These are phyloP conservation scores for Scolopax bukidnonensis DNA, from an alignment of 2,797 vertebrate species.

Conservation along the genomic window DNA sequence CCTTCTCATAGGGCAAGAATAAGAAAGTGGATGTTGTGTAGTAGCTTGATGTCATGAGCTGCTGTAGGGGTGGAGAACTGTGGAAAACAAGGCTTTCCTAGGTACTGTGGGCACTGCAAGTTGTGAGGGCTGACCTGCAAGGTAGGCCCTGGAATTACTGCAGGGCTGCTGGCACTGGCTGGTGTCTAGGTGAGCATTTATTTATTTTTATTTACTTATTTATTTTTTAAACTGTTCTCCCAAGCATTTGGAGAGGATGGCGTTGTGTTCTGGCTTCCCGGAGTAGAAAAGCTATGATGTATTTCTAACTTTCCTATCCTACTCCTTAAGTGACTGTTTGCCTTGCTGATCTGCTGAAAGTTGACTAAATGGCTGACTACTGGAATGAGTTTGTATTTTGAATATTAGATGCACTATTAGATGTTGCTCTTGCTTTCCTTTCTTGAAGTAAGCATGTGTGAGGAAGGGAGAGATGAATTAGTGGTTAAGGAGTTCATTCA, in stretches of 20 bases:
- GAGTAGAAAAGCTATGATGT: not conserved
- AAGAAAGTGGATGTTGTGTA: not conserved
- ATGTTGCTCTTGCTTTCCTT: not conserved
- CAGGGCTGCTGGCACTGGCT: not conserved
- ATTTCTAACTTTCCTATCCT: not conserved
- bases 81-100: not conserved
- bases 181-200: not conserved
- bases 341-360: not conserved
- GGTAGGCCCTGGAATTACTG: not conserved
- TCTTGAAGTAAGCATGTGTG: not conserved
- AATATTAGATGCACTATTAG: not conserved
- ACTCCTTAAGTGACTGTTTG: not conserved
- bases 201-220: not conserved
- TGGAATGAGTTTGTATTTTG: not conserved
- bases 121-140: not conserved
- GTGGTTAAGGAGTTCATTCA: not conserved
- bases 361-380: not conserved
- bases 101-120: not conserved
- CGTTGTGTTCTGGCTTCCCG: not conserved
- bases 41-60: not conserved
- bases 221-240: not conserved
- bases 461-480: not conserved
- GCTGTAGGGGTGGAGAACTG: not conserved
- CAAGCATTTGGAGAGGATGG: too few species aligned
- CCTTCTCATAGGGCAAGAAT: not conserved